Base-by-base conservation (phyloP, 2,113 vertebrate species). In the Rostratula benghalensis region DNA sequence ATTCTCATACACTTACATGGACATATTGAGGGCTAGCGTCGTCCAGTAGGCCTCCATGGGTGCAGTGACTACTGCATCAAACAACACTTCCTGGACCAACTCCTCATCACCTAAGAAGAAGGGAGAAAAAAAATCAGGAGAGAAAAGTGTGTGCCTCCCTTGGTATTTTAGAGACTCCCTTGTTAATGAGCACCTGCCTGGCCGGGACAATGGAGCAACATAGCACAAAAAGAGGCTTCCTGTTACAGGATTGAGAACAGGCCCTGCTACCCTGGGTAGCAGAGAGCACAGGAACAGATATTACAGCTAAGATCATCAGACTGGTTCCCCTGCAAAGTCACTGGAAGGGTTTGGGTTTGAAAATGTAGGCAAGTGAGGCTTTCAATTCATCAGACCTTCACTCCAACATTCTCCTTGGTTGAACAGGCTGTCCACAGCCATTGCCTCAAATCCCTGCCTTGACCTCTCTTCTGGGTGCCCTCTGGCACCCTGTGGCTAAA, bases 11-110 rank as follows among this genome's bases (percentile, higher is more conserved):
- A 97, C 97, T 75, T 97, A 99, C 99, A 97, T 94, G 48, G 99
- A 99, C 89, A 96, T 80, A 51, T 99, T 99, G 97, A 99, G 99
- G 76, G 98, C 98, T 43, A 99, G 90, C 2, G 98, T 98, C 1
- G 99, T 99, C 99, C 99, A 99, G 94, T 99, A 99, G 35, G 99
- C 99, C 94, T 99, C 99, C 98, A 99, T 98, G 53, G 99, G 99
- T 59, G 99, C 99, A 0, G 99, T 99, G 85, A 99, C 99, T 89
- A 99, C 99, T 3, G 99, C 99, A 17, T 99, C 99, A 59, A 99
- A 99, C 25, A 99, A 97, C 20, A 99, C 98, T 91, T 99, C 98
- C 86, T 98, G 98, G 46, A 99, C 91, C 84, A 99, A 94, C 59
- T 98, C 98, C 64, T 98, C 96, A 22, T 99, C 99, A 97, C 99